Conservation (phyloP, 2,797 vertebrate species). For the Neosalanx taihuensis region DNA sequence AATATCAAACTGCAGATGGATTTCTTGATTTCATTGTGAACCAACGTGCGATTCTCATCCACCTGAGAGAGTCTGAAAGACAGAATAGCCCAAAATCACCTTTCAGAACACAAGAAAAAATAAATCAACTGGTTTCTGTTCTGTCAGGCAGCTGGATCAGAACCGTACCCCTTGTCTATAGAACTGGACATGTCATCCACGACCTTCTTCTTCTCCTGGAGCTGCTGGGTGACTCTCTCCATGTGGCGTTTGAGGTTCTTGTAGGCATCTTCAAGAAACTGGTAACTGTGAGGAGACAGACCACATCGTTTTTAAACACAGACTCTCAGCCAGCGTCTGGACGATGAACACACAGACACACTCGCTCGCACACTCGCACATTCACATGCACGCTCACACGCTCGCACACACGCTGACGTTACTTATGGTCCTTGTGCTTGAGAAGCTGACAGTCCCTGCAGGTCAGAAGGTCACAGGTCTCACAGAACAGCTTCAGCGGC, state of each 20-base stretch:
- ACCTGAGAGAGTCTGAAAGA: slow-evolving; percentile 82
- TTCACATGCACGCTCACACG: too few species aligned
- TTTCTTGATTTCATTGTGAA: slow-evolving; percentile 88
- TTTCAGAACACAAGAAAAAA: not conserved
- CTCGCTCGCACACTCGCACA: too few species aligned
- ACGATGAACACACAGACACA: too few species aligned
- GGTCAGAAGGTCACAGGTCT: slow-evolving; percentile 89
- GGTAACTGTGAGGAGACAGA: slow-evolving; percentile 67
- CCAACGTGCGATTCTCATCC: slow-evolving; percentile 83
- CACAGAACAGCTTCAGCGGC: slow-evolving; percentile 88
- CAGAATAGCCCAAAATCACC: not conserved
- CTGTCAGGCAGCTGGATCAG: too few species aligned
- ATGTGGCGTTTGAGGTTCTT: slow-evolving; percentile 87
- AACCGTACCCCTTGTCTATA: slow-evolving; percentile 81
- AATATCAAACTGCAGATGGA: slow-evolving; percentile 87
- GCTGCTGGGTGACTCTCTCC: slow-evolving; percentile 82
- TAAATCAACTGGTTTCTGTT: too few species aligned
- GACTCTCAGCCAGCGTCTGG: too few species aligned
- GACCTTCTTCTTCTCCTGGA: slow-evolving; percentile 87
- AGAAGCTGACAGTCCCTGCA: slow-evolving; percentile 88
- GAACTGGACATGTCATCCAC: slow-evolving; percentile 84
- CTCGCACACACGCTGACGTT: slow-evolving; percentile 15
- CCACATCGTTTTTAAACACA: slow-evolving; percentile 5
- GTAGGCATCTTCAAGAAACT: slow-evolving; percentile 91
- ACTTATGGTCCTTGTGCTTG: slow-evolving; percentile 93